A percentile compares a stretch with the other conserved stretches of the same genome.
phyloP scores from a whole-genome alignment of 2,888 invertebrate species.

The Calameuta pallipes region DNA sequence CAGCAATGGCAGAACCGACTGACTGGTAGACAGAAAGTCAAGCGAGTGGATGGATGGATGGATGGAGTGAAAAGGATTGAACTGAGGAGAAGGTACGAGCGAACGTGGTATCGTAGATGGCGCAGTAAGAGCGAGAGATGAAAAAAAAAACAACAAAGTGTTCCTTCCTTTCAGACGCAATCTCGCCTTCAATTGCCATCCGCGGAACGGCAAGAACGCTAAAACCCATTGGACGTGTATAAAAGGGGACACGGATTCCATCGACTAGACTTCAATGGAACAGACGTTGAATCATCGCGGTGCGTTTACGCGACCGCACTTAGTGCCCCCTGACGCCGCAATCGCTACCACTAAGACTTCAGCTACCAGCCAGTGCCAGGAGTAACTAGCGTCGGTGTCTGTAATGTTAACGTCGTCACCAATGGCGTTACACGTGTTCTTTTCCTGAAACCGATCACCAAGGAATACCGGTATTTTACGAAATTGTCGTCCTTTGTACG shows the following conservation, averaged over 20 bases:
- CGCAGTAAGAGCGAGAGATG: not conserved
- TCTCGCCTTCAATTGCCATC: constrained; percentile 45
- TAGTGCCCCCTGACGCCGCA: not conserved
- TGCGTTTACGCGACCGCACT: constrained; percentile 6
- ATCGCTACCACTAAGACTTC: not conserved
- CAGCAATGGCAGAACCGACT: not conserved
- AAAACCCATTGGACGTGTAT: not conserved
- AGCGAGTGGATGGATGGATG: constrained; percentile 3
- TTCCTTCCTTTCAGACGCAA: constrained; percentile 41
- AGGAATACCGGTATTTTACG: not conserved
- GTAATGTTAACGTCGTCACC: not conserved
- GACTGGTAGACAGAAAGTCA: not conserved
- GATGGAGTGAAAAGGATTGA: not conserved
- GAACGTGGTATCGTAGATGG: not conserved
- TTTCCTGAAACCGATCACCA: not conserved
- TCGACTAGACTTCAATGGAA: constrained; percentile 21
- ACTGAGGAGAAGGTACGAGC: constrained; percentile 6
- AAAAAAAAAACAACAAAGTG: constrained; percentile 26
- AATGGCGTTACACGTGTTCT: not conserved
- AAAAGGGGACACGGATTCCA: not conserved
- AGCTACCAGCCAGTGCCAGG: not conserved
- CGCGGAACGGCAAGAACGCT: constrained; percentile 18
- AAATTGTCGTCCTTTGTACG: not conserved
- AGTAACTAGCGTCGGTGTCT: not conserved
- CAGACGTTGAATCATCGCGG: constrained; percentile 10